A percentile compares a stretch with the other conserved stretches of the same genome.
Evolutionary conservation across 92 coral and sea anemone genomes (phyloP).

Genomic region (Porites evermanni): DNA sequence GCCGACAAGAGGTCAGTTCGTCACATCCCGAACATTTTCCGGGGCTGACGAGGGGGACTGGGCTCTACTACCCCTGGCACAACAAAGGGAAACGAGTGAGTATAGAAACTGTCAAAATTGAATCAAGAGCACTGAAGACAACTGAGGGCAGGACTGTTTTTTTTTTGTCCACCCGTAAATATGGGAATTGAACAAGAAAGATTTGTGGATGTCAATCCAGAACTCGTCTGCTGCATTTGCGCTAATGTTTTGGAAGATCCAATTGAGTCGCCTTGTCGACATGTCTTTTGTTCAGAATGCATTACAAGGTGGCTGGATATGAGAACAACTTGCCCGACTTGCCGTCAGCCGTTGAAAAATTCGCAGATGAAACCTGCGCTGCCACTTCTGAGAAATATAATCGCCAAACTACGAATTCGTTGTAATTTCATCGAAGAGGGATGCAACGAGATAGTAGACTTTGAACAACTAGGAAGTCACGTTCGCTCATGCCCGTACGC

Average conservation of each 20-base stretch:
- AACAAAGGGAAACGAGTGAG: too few relatives aligned
- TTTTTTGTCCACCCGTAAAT: conserved; percentile 11
- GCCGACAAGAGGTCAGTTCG: conserved; percentile 17
- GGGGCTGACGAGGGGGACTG: not conserved
- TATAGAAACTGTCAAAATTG: too few relatives aligned
- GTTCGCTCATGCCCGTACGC: conserved; percentile 40
- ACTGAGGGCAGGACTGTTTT: too few relatives aligned
- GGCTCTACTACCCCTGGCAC: conserved; percentile 3
- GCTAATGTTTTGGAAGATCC: conserved; percentile 71
- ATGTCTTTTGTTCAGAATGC: conserved; percentile 73
- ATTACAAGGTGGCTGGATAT: conserved; percentile 53
- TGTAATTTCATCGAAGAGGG: conserved; percentile 61
- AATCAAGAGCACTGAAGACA: too few relatives aligned
- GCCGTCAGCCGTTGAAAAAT: conserved; percentile 51
- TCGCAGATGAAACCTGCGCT: conserved; percentile 55
- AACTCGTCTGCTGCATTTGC: conserved; percentile 73
- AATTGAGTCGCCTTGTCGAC: conserved; percentile 71
- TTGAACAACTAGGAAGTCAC: conserved; percentile 52
- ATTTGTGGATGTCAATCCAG: conserved; percentile 55
- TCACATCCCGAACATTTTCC: conserved; percentile 13
- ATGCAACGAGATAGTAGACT: conserved; percentile 48
- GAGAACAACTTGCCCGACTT: conserved; percentile 65
- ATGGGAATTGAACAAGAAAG: conserved; percentile 75
- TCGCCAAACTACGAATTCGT: conserved; percentile 56
- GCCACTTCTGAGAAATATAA: conserved; percentile 58